A percentile compares a stretch with the other conserved stretches of the same genome.
These are phyloP conservation scores for Philypnodon macrostomus DNA, from an alignment of 2,797 vertebrate genomes.

Conservation along the genomic window DNA sequence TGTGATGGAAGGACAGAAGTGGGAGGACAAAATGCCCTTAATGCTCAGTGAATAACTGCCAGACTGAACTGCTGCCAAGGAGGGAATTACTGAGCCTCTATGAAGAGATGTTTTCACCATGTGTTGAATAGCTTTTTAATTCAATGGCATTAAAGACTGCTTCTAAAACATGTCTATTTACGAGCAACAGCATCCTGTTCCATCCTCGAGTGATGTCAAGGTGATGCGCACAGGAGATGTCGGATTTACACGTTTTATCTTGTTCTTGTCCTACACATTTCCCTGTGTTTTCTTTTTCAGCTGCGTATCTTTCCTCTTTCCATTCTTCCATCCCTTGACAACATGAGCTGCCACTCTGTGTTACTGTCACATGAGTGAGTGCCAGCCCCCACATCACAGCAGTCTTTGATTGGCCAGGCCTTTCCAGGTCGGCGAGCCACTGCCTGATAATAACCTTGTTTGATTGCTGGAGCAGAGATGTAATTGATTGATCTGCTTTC, in stretches of 20 bases:
- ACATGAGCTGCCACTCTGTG: constrained; percentile 77
- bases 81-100: constrained; percentile 47
- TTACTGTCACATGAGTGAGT: constrained; percentile 79
- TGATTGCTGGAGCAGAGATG: constrained; percentile 84
- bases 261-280: constrained; percentile 39
- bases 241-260: constrained; percentile 49
- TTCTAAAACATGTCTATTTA: neutral
- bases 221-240: constrained; percentile 45
- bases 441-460: constrained; percentile 82
- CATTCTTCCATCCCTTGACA: constrained; percentile 58
- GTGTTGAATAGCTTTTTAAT: constrained; percentile 11
- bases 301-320: constrained; percentile 41
- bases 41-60: constrained; percentile 51
- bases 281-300: constrained; percentile 31
- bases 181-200: constrained; percentile 6
- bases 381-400: constrained; percentile 70
- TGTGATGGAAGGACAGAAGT: constrained; percentile 57
- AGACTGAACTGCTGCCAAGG: constrained; percentile 47
- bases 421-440: constrained; percentile 85
- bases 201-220: constrained; percentile 34
- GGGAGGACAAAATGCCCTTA: constrained; percentile 51
- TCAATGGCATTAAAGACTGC: constrained; percentile 1
- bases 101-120: constrained; percentile 39
- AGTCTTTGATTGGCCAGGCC: constrained; percentile 79
- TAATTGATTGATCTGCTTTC: constrained; percentile 81